Conservation (phyloP, 1,140 invertebrate species). For the Oryctes rhinoceros region DNA sequence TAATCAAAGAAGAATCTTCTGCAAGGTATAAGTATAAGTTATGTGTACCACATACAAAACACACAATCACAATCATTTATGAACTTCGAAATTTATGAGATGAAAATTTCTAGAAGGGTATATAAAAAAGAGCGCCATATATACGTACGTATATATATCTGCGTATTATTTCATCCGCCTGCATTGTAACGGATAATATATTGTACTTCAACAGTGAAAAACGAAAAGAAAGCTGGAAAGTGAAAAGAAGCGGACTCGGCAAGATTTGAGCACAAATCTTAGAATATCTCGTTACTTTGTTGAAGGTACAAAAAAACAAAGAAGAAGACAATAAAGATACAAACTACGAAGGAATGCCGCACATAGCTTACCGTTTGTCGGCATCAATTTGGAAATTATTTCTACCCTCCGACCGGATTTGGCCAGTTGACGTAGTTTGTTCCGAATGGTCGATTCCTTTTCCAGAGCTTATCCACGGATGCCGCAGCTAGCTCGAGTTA, state of each 20-base stretch:
- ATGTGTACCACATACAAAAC: too few species aligned
- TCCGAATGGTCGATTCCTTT: neutral
- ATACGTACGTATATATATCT: too few species aligned
- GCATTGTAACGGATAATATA: neutral
- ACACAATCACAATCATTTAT: constrained; percentile 22
- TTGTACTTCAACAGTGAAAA: too few species aligned
- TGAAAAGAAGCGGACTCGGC: neutral
- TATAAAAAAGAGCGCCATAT: too few species aligned
- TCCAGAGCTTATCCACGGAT: neutral
- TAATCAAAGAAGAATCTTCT: too few species aligned
- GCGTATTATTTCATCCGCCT: neutral
- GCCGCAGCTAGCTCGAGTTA: neutral
- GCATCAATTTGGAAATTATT: neutral
- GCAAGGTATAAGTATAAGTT: too few species aligned
- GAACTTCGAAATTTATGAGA: constrained; percentile 6
- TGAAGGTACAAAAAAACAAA: too few species aligned
- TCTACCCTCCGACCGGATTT: neutral
- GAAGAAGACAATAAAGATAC: too few species aligned
- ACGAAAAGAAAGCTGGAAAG: too few species aligned
- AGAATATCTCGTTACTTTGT: neutral
- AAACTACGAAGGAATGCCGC: neutral
- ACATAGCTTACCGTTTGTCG: neutral
- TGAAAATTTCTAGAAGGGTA: neutral
- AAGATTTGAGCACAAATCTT: neutral
- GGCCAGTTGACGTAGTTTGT: neutral